Percentiles rank a stretch among this genome's conserved stretches.
Conservation (phyloP, 2,797 vertebrate species). For the Dallia pectoralis region DNA sequence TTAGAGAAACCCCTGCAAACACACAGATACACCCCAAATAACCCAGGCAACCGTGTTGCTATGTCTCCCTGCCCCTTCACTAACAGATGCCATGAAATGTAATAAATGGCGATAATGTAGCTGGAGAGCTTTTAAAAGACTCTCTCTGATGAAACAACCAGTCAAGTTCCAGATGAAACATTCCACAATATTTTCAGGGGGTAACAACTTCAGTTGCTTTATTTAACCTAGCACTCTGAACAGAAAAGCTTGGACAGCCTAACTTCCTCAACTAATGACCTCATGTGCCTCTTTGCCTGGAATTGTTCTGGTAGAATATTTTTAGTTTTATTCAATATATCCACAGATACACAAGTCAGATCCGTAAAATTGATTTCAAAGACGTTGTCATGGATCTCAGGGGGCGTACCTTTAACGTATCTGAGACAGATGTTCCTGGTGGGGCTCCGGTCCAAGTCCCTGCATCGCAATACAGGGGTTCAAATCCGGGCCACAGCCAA, state of each 20-base stretch:
- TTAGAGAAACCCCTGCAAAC: conserved; percentile 7
- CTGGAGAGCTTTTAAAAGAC: neutral
- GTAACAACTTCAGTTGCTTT: neutral
- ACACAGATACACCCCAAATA: neutral
- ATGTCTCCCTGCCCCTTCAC: neutral
- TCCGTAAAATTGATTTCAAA: no score
- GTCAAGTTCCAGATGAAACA: neutral
- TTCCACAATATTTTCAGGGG: neutral
- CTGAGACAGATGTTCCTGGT: no score
- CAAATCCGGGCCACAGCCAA: no score
- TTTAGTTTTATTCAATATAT: neutral
- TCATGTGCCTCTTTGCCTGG: neutral
- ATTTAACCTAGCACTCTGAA: neutral
- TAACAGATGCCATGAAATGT: neutral
- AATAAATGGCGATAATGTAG: neutral
- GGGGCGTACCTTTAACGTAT: no score
- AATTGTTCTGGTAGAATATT: neutral
- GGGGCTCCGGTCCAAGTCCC: no score
- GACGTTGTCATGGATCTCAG: no score
- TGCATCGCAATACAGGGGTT: no score
- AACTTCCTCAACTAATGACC: neutral
- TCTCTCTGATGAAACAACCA: neutral
- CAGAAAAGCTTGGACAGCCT: neutral
- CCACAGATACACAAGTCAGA: no score
- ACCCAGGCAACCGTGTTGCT: conserved; percentile 1